Conservation (phyloP, 2,888 invertebrate species). For the Drosophila austrosaltans region DNA sequence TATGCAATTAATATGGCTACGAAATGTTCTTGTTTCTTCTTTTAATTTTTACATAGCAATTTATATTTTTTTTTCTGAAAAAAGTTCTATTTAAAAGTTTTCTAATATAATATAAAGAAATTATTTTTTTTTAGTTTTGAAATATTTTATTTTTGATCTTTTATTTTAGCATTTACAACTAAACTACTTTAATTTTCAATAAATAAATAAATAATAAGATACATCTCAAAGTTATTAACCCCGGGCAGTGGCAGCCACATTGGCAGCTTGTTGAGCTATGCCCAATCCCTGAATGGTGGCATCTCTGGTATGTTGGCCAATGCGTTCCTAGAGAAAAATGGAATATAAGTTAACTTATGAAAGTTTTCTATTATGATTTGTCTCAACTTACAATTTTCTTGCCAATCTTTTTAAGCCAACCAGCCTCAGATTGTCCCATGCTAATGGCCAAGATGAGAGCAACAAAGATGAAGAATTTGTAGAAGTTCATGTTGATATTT, state of each 20-base stretch:
- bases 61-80: too few relatives aligned
- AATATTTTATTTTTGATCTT: neutral
- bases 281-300: constrained; percentile 72
- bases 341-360: neutral
- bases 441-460: constrained; percentile 69
- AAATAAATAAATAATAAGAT: neutral
- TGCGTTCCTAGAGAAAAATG: constrained; percentile 51
- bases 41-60: too few relatives aligned
- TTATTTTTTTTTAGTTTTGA: neutral
- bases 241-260: constrained; percentile 69
- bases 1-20: neutral
- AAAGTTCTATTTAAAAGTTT: neutral
- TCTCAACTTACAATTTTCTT: constrained; percentile 66
- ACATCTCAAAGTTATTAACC: neutral
- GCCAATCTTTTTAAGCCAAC: constrained; percentile 72
- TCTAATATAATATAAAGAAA: neutral
- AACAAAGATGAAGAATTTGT: constrained; percentile 65
- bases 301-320: constrained; percentile 73
- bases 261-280: constrained; percentile 64
- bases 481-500: constrained; percentile 59
- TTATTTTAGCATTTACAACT: neutral
- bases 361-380: too few relatives aligned
- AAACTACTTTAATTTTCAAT: constrained; percentile 6
- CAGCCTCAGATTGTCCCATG: constrained; percentile 73
- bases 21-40: too few relatives aligned